Evolutionary conservation across 1,140 invertebrate genomes (phyloP).

Genomic region (Drosophila auraria): DNA sequence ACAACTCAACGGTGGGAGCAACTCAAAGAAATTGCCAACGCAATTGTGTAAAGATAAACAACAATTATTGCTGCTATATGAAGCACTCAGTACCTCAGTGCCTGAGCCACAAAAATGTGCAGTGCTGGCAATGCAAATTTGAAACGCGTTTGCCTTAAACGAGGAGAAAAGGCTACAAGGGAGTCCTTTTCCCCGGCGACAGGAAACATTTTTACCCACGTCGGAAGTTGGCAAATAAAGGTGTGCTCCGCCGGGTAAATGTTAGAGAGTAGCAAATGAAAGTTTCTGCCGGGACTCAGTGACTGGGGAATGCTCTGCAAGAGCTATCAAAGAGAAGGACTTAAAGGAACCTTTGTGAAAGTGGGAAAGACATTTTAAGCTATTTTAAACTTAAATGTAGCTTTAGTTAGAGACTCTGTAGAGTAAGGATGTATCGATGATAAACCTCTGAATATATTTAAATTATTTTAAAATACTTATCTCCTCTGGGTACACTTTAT

Average conservation of each 20-base stretch:
- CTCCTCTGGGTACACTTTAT: no score
- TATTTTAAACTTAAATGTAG: no score
- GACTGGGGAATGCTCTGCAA: slow-evolving; percentile 34
- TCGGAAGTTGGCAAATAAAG: slow-evolving; percentile 72
- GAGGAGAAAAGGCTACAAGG: slow-evolving; percentile 1
- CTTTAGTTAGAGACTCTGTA: no score
- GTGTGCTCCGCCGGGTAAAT: slow-evolving; percentile 42
- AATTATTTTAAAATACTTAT: neutral
- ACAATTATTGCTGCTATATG: slow-evolving; percentile 78
- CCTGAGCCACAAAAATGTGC: slow-evolving; percentile 50
- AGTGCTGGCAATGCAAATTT: slow-evolving; percentile 68
- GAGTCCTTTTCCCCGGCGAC: slow-evolving; percentile 29
- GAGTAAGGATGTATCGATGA: no score
- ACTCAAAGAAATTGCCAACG: slow-evolving; percentile 79
- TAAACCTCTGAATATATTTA: no score
- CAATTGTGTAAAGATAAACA: slow-evolving; percentile 84
- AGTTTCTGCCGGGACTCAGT: neutral
- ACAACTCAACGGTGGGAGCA: slow-evolving; percentile 23
- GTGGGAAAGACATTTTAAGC: no score
- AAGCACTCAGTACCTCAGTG: slow-evolving; percentile 14
- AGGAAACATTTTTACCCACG: slow-evolving; percentile 64
- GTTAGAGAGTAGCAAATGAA: slow-evolving; percentile 16
- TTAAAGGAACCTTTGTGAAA: neutral
- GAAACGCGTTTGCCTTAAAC: slow-evolving; percentile 57
- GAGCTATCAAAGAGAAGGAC: neutral